Evolutionary conservation across 2,113 vertebrate genomes (phyloP).

Genomic region (Amblyornis subalaris): DNA sequence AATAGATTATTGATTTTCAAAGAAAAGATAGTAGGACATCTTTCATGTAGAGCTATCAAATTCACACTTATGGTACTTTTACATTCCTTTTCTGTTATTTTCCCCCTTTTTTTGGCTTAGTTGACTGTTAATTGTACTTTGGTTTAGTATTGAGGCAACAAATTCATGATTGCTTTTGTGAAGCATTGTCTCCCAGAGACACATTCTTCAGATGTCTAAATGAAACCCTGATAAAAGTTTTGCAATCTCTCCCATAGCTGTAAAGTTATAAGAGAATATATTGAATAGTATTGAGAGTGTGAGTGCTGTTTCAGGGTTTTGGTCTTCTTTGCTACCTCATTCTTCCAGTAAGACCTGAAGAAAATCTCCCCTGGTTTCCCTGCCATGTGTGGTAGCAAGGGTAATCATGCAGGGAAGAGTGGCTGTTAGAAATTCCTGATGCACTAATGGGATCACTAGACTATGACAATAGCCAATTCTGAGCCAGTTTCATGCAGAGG

Average conservation of each 20-base stretch:
- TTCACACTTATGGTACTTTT: not conserved
- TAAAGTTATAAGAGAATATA: not conserved
- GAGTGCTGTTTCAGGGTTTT: not conserved
- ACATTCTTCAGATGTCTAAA: not conserved
- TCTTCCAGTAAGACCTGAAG: not conserved
- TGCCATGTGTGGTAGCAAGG: not conserved
- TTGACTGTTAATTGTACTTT: not conserved
- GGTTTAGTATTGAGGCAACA: not conserved
- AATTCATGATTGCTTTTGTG: not conserved
- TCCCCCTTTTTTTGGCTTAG: not conserved
- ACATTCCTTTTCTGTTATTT: fast-evolving
- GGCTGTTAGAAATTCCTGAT: not conserved
- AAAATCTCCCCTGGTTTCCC: not conserved
- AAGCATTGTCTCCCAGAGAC: not conserved
- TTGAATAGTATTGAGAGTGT: not conserved
- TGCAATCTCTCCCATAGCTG: not conserved
- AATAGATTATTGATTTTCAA: constrained; percentile 46
- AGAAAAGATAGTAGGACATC: not conserved
- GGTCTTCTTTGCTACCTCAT: not conserved
- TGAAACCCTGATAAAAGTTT: not conserved
- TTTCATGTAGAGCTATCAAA: not conserved
- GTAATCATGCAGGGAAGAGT: not conserved
- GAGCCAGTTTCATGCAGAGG: not conserved
- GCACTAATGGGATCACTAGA: not conserved
- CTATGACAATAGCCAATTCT: not conserved